Base-by-base conservation (phyloP, 2,888 invertebrate genomes). In the Rotaria sp. region DNA sequence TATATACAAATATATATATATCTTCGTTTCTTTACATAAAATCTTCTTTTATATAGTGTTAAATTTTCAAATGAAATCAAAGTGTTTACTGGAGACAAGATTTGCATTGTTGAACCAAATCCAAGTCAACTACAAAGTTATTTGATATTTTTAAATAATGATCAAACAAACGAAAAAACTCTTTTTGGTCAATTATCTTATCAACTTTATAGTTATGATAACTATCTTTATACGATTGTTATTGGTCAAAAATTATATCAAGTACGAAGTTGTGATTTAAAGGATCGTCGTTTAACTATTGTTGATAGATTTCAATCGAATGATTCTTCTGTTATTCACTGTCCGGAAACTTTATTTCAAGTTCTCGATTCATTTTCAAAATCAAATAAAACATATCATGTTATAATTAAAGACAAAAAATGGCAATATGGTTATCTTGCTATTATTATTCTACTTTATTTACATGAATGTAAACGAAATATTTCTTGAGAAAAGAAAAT, bases 381-480 rank as follows among this genome's bases (percentile, higher is more conserved):
- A 41, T 41, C 26, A 45, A 80, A 24, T 13, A n/a, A 80, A 10
- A 80, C 4, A 15, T 80, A 80, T 80, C 80, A 45, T 45, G 11
- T 80, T n/a, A 41, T n/a, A 45, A 45, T 80, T 15, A n/a, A 80
- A 18, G 80, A 80, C n/a, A 45, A 1, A 13, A 11, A 80, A 41
- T 8, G 15, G 0, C n/a, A 41, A 80, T n/a, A n/a, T 80, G 35
- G 38, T 13, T 80, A 45, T 80, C n/a, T 80, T 41, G 80, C 45
- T 80, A 80, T 80, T 41, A 15, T 38, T 26, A 80, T 80, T 45
- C 45, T 80, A 21, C 24, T 80, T 41, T 0, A 45, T 80, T 26
- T 80, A 45, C 80, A 80, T 45, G 80, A 80, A 80, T n/a, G 45
- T 45, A 24, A 80, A 80, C 26, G 45, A 67, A 67, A 35, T 35